phyloP scores from a whole-genome alignment of 2,113 vertebrate species.

The Oncorhynchus mykiss region DNA sequence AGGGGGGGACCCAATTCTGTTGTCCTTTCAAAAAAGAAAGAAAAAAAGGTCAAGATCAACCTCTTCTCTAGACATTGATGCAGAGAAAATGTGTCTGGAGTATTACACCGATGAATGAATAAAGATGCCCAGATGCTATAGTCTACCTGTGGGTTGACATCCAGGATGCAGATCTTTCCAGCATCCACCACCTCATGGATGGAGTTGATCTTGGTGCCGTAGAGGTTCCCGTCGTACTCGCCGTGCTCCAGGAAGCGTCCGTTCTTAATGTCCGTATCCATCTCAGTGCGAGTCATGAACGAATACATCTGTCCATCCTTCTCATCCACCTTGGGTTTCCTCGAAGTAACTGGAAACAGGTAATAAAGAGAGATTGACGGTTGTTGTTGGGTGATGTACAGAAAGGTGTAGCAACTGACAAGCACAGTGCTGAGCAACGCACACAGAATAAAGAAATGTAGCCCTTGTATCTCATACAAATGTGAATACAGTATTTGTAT shows the following conservation, averaged over 20 bases:
- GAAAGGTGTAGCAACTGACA: no score
- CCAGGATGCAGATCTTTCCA: constrained; percentile 93
- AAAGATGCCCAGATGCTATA: neutral
- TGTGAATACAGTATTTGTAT: neutral
- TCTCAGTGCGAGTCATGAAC: constrained; percentile 89
- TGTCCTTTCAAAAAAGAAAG: no score
- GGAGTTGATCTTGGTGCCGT: constrained; percentile 94
- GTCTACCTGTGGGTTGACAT: constrained; percentile 93
- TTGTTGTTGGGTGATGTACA: no score
- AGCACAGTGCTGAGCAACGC: no score
- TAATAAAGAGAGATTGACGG: neutral
- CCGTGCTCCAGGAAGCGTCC: constrained; percentile 94
- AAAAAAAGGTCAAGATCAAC: no score
- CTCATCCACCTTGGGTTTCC: constrained; percentile 90
- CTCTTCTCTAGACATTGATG: no score
- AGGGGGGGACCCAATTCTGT: no score
- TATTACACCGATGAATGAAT: no score
- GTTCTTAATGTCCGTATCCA: constrained; percentile 91
- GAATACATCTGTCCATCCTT: constrained; percentile 88
- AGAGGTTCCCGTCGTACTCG: constrained; percentile 94
- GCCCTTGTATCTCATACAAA: neutral
- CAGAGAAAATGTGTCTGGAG: no score
- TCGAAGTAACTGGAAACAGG: constrained; percentile 82
- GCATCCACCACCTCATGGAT: constrained; percentile 91
- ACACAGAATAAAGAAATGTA: neutral